Evolutionary conservation across 2,888 invertebrate species (phyloP), one percentile per base, ranked within the genome.

Genomic region (Leptinotarsa haldemani): DNA sequence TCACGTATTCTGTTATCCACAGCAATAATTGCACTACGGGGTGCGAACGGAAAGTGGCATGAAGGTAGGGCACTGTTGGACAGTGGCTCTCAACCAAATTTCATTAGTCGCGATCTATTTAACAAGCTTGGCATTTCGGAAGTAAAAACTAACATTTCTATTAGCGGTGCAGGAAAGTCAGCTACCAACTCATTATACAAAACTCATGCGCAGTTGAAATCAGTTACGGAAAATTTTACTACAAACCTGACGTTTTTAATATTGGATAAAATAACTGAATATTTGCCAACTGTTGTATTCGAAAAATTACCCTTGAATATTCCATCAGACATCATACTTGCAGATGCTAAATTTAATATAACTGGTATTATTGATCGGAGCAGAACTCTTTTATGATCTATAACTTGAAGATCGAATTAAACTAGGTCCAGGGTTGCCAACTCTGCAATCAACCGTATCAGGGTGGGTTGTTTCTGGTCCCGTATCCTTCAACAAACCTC

Each of bases 391-490:
- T n/a, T 18, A 52, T n/a, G 58, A 58, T 58, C 16, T 58, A 58
- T 58, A 15, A 58, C 58, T 20, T 3, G 22, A 58, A 53, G n/a
- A n/a, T 4, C 53, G n/a, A n/a, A 58, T 58, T 3, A 25, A 58
- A 25, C 58, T 22, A 15, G 58, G 22, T 22, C 58, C 58, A 53
- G 53, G 18, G 53, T 53, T 53, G 53, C 53, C 18, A 53, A 16
- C 16, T 2, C 16, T 58, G 3, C 58, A 58, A 15, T 22, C 22
- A 58, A 58, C 25, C 20, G 22, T 58, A 13, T 58, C 25, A 25
- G 58, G 58, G 25, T 58, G 58, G 58, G 13, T 58, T 58, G 56
- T 58, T 58, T 58, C 56, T 58, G 56, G 56, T 25, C 22, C 56
- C 1, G 3, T 58, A 22, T 25, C 58, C 1, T 58, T 58, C 1